Evolutionary conservation across 2,113 vertebrate genomes (phyloP), one percentile per base, ranked within the genome.

Genomic region (Alaudala cheleensis): DNA sequence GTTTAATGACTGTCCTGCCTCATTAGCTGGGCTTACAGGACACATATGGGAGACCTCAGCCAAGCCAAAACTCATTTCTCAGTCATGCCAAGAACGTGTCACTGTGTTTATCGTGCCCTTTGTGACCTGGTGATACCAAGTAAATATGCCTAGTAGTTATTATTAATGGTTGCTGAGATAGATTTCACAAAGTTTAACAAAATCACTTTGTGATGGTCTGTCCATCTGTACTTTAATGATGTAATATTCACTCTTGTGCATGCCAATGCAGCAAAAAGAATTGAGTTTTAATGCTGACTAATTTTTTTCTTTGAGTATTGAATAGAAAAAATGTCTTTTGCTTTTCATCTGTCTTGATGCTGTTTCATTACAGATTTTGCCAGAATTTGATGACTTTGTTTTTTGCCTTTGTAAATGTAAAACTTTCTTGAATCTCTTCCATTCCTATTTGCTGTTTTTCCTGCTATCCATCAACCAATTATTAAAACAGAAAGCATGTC

Each of bases 1-100:
- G 42, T 92, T 87, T 94, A 96, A 91, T 85, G 73, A 72, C 45
- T 87, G 61, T 92, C 89, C 78, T 90, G 45, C 81, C 81, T 96
- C 84, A 82, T 93, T 95, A 94, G 58, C 78, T 94, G 53, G 70
- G 47, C 74, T 91, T 90, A 31, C 64, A 87, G 71, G 26, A 53
- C 50, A 79, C 71, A 79, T 91, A 95, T 85, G 84, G 49, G 50
- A 87, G 62, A 80, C 42, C 14, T 95, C 86, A 89, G 16, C 29
- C 19, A 62, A 65, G 70, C 58, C 83, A 95, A 82, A 91, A 87
- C 23, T 80, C 6, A 33, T 90, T 95, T 90, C 58, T 82, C 37
- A 69, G 9, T 42, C 70, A 50, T 50, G 56, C 66, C 89, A 91
- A 57, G 45, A 89, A 61, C 0, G 1, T 72, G 19, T 82, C 26